Percentiles rank a stretch among this genome's conserved stretches.
Evolutionary conservation across 2,113 vertebrate genomes (phyloP).

Genomic region (Aegotheles bennettii): DNA sequence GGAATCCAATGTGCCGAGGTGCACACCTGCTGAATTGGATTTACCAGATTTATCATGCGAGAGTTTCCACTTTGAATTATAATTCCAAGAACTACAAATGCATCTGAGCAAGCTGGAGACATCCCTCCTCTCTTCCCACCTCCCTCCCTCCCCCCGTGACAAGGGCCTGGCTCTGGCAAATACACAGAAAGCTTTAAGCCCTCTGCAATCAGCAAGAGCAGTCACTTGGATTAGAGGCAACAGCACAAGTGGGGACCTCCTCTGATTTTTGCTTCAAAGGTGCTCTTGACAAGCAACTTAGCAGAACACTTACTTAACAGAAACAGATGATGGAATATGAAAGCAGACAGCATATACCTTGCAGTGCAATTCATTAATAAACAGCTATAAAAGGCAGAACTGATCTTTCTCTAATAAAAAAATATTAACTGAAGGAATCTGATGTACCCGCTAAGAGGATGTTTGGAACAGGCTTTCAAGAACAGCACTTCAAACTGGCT

Average conservation of each 20-base stretch:
- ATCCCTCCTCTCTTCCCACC: too few relatives aligned
- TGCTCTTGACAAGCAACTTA: background rate
- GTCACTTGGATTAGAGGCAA: background rate
- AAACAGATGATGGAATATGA: background rate
- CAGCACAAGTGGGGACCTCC: background rate
- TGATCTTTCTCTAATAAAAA: background rate
- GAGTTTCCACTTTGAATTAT: background rate
- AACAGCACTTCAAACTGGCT: background rate
- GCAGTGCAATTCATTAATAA: background rate
- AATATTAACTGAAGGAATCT: background rate
- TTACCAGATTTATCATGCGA: background rate
- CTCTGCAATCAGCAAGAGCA: background rate
- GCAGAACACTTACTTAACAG: background rate
- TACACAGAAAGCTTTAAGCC: background rate
- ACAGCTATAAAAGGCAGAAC: background rate
- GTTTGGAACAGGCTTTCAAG: background rate
- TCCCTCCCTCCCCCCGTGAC: background rate
- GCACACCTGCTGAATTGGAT: background rate
- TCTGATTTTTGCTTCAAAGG: background rate
- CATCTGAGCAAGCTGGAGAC: background rate
- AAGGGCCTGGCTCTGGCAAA: background rate
- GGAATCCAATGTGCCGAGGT: background rate
- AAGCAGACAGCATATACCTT: background rate
- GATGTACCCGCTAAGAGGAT: background rate
- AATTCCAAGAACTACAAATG: background rate